phyloP scores from a whole-genome alignment of 2,113 vertebrate species.

The Lepus americanus region DNA sequence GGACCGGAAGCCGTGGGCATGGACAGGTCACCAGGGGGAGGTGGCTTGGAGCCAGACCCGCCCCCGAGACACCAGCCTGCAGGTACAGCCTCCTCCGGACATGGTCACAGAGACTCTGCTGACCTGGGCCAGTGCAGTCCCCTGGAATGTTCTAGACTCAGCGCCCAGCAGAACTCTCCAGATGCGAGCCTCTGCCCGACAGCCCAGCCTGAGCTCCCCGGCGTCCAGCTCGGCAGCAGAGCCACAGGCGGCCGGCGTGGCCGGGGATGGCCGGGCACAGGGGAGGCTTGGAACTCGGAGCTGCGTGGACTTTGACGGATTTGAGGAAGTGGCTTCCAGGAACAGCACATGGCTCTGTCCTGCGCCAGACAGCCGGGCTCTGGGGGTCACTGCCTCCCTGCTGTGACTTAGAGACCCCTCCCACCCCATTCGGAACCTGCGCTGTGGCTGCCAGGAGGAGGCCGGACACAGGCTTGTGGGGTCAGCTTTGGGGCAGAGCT shows the following conservation, averaged over 20 bases:
- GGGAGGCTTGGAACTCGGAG: too few relatives aligned
- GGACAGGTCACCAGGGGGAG: not conserved
- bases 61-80: rapidly evolving
- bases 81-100: rapidly evolving
- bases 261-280: too few relatives aligned
- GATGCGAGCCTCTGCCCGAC: not conserved
- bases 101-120: not conserved
- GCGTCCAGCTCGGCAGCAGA: rapidly evolving
- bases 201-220: too few relatives aligned
- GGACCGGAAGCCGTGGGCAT: rapidly evolving
- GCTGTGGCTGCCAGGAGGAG: not conserved
- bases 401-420: too few relatives aligned
- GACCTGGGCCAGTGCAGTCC: rapidly evolving
- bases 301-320: too few relatives aligned
- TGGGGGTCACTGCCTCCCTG: rapidly evolving
- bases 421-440: not conserved
- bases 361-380: rapidly evolving
- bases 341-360: rapidly evolving
- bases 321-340: not conserved
- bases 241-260: not conserved
- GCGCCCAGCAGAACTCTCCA: not conserved
- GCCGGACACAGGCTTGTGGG: rapidly evolving
- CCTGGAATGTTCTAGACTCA: not conserved
- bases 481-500: rapidly evolving
- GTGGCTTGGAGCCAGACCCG: not conserved